Percentiles rank a stretch among this genome's conserved stretches.
phyloP scores from a whole-genome alignment of 2,797 vertebrate species.

The Onychomys arenicola region DNA sequence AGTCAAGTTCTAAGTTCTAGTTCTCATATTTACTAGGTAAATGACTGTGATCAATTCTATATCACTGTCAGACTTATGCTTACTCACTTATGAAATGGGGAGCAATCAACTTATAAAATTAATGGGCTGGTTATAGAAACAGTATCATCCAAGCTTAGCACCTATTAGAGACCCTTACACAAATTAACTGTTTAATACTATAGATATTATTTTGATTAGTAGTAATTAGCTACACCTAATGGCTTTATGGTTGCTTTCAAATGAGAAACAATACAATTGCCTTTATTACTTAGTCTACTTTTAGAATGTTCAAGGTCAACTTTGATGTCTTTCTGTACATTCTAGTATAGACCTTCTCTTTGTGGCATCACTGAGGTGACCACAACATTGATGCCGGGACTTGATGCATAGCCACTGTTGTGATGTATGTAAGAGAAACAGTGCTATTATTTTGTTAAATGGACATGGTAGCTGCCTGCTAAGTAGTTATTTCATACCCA shows the following conservation, averaged over 20 bases:
- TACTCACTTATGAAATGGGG: conserved; percentile 26
- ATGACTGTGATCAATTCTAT: neutral
- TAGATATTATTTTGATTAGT: neutral
- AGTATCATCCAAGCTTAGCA: conserved; percentile 21
- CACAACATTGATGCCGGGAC: neutral
- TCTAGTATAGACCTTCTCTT: neutral
- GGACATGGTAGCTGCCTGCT: neutral
- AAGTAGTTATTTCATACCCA: neutral
- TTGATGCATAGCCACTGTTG: neutral
- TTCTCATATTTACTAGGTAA: neutral
- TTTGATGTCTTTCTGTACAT: neutral
- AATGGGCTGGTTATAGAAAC: neutral
- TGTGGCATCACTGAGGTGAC: neutral
- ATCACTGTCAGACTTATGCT: neutral
- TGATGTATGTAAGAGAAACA: neutral
- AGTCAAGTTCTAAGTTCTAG: neutral
- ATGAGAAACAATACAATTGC: neutral
- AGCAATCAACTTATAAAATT: neutral
- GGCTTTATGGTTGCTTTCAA: neutral
- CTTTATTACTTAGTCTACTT: conserved; percentile 1
- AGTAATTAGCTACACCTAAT: neutral
- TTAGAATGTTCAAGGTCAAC: neutral
- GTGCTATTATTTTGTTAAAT: neutral
- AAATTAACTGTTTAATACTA: neutral
- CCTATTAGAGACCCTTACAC: neutral